Evolutionary conservation across 2,888 invertebrate species (phyloP), one percentile per base, ranked within the genome.

Genomic region (Sinodicranocentrus sp.): DNA sequence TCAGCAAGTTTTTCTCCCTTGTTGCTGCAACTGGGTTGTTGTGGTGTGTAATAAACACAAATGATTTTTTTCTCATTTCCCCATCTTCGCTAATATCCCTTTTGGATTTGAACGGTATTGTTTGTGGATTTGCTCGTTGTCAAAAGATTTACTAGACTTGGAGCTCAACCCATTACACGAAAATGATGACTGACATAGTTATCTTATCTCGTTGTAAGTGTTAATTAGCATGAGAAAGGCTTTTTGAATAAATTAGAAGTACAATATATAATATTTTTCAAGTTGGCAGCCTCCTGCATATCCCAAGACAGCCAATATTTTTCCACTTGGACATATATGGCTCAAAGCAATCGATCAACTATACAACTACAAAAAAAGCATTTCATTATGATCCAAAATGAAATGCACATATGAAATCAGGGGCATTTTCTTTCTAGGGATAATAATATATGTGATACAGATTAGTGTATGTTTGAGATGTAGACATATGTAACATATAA

Each of bases 151-250:
- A 33, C 5, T 33, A 10, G 33, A 33, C 5, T 33, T 33, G 33
- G 10, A 33, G 33, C 33, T 10, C 33, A 33, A 3, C 33, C 33
- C 33, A 33, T 33, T 10, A 57, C 57, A 52, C 57, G 25, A 57
- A 57, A 61, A 44, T 39, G 39, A 33, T 72, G 28, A 63, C 61
- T 54, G 61, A 63, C 63, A 21, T 67, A 63, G 33, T 48, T 76
- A 76, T 76, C 59, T 78, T 65, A 43, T 71, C 65, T 73, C 57
- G 6, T 59, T 52, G 21, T n/a, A 82, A 73, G 80, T 59, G 80
- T 68, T 82, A 82, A 82, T 82, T 82, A 82, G 67, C 80, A 82
- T 82, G 80, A 82, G 63, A 82, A 82, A 82, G 54, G 67, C 17
- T 26, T 52, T 57, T 57, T 44, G 73, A 73, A 67, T 73, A 73